Evolutionary conservation across 2,113 vertebrate genomes (phyloP).

Genomic region (Salminus brasiliensis): DNA sequence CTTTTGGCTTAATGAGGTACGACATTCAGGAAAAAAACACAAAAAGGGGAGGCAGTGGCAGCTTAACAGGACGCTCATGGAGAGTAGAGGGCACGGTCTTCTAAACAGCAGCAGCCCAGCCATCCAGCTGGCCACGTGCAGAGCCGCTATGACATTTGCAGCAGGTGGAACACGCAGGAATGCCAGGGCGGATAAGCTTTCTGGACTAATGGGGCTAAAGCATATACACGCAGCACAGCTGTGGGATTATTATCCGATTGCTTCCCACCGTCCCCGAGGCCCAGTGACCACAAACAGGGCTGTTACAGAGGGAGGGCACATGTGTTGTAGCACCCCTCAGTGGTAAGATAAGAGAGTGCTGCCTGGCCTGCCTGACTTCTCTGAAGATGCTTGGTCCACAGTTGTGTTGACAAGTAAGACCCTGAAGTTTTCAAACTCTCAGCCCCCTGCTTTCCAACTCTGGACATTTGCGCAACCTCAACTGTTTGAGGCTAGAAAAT

Average conservation of each 20-base stretch:
- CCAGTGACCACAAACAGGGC: slow-evolving; percentile 1
- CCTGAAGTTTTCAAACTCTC: too few relatives aligned
- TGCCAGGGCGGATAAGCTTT: slow-evolving; percentile 56
- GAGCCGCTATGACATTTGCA: slow-evolving; percentile 66
- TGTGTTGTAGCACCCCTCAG: slow-evolving; percentile 64
- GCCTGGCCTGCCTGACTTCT: background rate
- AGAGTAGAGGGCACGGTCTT: slow-evolving; percentile 48
- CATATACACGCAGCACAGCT: slow-evolving; percentile 27
- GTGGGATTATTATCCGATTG: background rate
- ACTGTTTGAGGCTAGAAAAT: too few relatives aligned
- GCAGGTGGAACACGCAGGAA: slow-evolving; percentile 40
- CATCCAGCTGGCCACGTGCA: slow-evolving; percentile 25
- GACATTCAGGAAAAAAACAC: slow-evolving; percentile 53
- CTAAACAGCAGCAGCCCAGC: slow-evolving; percentile 42
- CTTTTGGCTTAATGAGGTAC: slow-evolving; percentile 75
- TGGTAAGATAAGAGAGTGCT: slow-evolving; percentile 27
- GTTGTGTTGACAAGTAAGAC: too few relatives aligned
- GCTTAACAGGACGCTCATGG: slow-evolving; percentile 69
- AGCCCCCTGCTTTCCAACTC: too few relatives aligned
- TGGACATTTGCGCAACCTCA: too few relatives aligned
- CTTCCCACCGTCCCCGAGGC: background rate
- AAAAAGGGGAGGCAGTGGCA: slow-evolving; percentile 29
- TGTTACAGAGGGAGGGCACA: slow-evolving; percentile 39
- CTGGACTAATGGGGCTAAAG: slow-evolving; percentile 55
- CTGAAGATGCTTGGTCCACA: background rate